Evolutionary conservation across 2,888 invertebrate genomes (phyloP), one percentile per base, ranked within the genome.

Genomic region (Pseudanteris insignis): DNA sequence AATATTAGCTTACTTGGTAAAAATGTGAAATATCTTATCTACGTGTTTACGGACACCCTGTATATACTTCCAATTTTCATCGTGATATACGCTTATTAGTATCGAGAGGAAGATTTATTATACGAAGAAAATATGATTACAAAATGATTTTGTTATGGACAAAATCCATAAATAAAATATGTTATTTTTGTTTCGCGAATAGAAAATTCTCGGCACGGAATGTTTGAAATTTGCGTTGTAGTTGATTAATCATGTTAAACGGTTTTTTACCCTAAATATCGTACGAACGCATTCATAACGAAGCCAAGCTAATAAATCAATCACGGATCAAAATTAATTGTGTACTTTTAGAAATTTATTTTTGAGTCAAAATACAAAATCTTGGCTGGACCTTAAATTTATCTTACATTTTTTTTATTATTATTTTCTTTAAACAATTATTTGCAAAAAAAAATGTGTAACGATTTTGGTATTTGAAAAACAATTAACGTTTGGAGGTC

Each of bases 41-140:
- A 28, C 41, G 15, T 15, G 15, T 44, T 44, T 58, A 24, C 34
- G 51, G 46, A 59, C 59, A 59, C 59, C 59, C 59, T 44, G 37
- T 59, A 59, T 59, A 59, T 59, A 53, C 59, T 47, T 53, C 53
- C 59, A 60, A 60, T 60, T 60, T 60, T 54, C 53, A 60, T 59
- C 59, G 29, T 59, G 59, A 59, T 59, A 59, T 59, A 59, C 53
- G 59, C 59, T 59, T 59, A 59, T 59, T 59, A 59, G 59, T 53
- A 59, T 59, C 51, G 51, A 59, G 59, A 53, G 41, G 46, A 60
- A 60, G 60, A 60, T 53, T 60, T 60, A 60, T 60, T 60, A 54
- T 60, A 53, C 53, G 48, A 37, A 53, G 48, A 60, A 60, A 48
- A 43, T 60, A 60, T 53, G 51, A 60, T 60, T 54, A 43, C 47